Evolutionary conservation across 2,113 vertebrate species (phyloP).

Genomic region (Gorsachius goisagi): DNA sequence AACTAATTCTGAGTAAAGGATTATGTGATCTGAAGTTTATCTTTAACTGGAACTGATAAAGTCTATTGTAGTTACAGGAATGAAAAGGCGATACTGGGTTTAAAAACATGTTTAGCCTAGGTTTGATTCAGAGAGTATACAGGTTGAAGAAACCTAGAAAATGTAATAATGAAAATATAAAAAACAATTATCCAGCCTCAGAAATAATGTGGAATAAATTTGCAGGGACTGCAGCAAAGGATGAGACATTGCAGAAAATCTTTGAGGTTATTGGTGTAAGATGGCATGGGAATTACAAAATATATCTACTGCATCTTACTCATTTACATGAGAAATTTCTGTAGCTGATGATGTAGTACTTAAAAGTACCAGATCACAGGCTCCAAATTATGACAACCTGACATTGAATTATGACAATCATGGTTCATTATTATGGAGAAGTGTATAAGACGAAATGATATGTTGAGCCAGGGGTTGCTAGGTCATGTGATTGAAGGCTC

Average conservation of each 20-base stretch:
- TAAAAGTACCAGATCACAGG: not conserved
- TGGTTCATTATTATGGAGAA: not conserved
- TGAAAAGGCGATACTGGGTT: not conserved
- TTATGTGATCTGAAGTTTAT: constrained; percentile 36
- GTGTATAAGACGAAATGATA: not conserved
- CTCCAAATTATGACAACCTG: not conserved
- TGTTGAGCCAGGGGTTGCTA: not conserved
- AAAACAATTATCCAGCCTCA: constrained; percentile 44
- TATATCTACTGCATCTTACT: not conserved
- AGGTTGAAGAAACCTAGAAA: constrained; percentile 1
- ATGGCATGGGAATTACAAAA: constrained; percentile 22
- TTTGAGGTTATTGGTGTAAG: constrained; percentile 5
- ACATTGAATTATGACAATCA: not conserved
- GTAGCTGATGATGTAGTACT: not conserved
- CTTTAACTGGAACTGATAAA: not conserved
- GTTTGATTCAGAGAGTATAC: constrained; percentile 21
- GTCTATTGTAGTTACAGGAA: constrained; percentile 8
- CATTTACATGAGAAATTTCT: constrained; percentile 25
- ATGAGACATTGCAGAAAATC: constrained; percentile 18
- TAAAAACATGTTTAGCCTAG: constrained; percentile 15
- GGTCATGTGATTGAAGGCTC: not conserved
- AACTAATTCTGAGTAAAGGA: constrained; percentile 23
- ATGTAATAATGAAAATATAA: constrained; percentile 41
- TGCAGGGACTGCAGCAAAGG: not conserved
- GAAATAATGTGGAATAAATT: constrained; percentile 31